These are phyloP conservation scores for Beris chalybata DNA, from an alignment of 2,888 invertebrate genomes.

Conservation along the genomic window DNA sequence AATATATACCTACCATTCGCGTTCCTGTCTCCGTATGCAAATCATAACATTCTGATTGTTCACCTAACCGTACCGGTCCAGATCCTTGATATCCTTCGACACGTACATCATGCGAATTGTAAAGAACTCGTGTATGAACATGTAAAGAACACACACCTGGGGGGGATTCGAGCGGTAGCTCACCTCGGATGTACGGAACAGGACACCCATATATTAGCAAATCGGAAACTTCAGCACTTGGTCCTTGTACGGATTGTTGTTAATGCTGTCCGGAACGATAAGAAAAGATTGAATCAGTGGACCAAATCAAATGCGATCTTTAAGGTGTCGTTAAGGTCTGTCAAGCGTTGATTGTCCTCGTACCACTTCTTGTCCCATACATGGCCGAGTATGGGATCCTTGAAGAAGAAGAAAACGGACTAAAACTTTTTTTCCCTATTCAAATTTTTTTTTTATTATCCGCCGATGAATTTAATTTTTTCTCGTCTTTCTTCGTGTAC, in stretches of 20 bases:
- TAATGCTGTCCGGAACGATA: background rate
- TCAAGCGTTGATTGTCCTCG: constrained; percentile 23
- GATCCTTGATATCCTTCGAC: constrained; percentile 26
- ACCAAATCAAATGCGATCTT: constrained; percentile 36
- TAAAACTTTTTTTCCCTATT: constrained; percentile 29
- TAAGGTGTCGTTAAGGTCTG: constrained; percentile 32
- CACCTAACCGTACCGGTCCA: constrained; percentile 33
- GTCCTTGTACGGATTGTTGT: background rate
- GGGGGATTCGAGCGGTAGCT: background rate
- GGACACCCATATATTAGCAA: background rate
- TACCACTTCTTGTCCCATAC: constrained; percentile 30
- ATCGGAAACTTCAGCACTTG: background rate
- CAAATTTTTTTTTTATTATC: constrained; percentile 34
- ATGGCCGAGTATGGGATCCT: constrained; percentile 16
- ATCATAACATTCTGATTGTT: constrained; percentile 37
- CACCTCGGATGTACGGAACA: constrained; percentile 2
- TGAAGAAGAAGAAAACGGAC: background rate
- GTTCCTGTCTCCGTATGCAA: constrained; percentile 29
- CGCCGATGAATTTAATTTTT: constrained; percentile 25
- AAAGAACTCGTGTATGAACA: constrained; percentile 7
- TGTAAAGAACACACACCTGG: too few relatives aligned
- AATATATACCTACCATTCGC: background rate
- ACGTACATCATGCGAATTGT: background rate
- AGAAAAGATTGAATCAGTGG: constrained; percentile 33
- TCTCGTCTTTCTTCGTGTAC: background rate